A percentile compares a stretch with the other conserved stretches of the same genome.
phyloP scores from a whole-genome alignment of 1,140 invertebrate species.

The Heliconius congener region DNA sequence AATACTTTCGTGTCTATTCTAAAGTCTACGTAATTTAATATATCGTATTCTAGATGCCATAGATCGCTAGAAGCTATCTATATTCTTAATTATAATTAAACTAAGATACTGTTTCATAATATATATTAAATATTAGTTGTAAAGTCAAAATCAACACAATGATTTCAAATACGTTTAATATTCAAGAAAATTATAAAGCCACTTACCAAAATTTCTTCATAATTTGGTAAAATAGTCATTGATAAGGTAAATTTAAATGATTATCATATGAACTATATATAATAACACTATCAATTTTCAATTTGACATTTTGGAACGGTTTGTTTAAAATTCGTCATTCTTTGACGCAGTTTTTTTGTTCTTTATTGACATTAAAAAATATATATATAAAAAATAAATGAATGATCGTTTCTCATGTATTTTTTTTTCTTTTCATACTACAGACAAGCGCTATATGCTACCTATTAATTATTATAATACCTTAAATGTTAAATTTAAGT shows the following conservation, averaged over 20 bases:
- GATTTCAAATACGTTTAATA: neutral
- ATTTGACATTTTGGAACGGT: too few species aligned
- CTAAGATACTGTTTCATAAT: neutral
- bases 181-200: too few species aligned
- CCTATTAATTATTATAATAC: conserved; percentile 27
- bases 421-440: too few species aligned
- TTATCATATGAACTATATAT: too few species aligned
- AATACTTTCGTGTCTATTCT: conserved; percentile 42
- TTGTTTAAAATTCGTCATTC: too few species aligned
- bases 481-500: conserved; percentile 24
- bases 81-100: conserved; percentile 17
- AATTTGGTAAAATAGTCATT: neutral
- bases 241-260: too few species aligned
- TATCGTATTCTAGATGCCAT: conserved; percentile 35
- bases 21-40: conserved; percentile 31
- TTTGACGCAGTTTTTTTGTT: too few species aligned
- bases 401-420: too few species aligned
- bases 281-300: too few species aligned
- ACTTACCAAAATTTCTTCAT: neutral
- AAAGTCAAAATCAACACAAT: neutral
- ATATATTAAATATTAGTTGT: conserved; percentile 9
- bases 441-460: conserved; percentile 36
- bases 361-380: too few species aligned
- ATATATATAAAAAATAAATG: too few species aligned
- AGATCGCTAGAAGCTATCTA: conserved; percentile 43